A percentile compares a stretch with the other conserved stretches of the same genome.
Conservation (phyloP, 2,888 invertebrate species). For the Lepidocyrtinus sp. region DNA sequence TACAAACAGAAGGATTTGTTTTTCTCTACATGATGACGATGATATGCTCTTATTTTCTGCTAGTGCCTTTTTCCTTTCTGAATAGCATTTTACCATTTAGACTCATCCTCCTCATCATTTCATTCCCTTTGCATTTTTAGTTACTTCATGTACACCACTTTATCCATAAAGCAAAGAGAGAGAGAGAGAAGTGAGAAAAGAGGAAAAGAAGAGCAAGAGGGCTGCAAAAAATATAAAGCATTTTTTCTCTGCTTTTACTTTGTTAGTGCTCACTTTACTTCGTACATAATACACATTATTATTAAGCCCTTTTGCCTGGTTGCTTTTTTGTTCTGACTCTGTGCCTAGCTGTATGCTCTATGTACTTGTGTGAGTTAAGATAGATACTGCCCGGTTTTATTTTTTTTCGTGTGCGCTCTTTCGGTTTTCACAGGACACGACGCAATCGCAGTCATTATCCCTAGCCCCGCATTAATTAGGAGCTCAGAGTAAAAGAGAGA, state of each 20-base stretch:
- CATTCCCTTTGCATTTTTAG: constrained; percentile 30
- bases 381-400: constrained; percentile 60
- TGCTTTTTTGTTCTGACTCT: constrained; percentile 29
- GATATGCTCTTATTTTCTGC: not conserved
- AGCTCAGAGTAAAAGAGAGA: constrained; percentile 60
- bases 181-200: constrained; percentile 26
- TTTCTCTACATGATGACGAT: not conserved
- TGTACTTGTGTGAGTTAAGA: not conserved
- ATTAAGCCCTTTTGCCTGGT: constrained; percentile 35
- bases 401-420: constrained; percentile 63
- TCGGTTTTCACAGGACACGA: constrained; percentile 69
- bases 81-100: not conserved
- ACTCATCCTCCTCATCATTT: not conserved
- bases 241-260: constrained; percentile 25
- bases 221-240: constrained; percentile 28
- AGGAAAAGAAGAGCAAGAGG: constrained; percentile 16
- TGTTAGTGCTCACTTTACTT: constrained; percentile 22
- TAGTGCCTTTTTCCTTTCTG: not conserved
- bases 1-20: not conserved
- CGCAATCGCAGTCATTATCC: constrained; percentile 70
- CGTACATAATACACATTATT: constrained; percentile 24
- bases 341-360: constrained; percentile 2
- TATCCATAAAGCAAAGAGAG: constrained; percentile 4
- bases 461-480: constrained; percentile 70
- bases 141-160: constrained; percentile 27